Conservation (phyloP, 2,888 invertebrate species). For the Coenonympha glycerion region DNA sequence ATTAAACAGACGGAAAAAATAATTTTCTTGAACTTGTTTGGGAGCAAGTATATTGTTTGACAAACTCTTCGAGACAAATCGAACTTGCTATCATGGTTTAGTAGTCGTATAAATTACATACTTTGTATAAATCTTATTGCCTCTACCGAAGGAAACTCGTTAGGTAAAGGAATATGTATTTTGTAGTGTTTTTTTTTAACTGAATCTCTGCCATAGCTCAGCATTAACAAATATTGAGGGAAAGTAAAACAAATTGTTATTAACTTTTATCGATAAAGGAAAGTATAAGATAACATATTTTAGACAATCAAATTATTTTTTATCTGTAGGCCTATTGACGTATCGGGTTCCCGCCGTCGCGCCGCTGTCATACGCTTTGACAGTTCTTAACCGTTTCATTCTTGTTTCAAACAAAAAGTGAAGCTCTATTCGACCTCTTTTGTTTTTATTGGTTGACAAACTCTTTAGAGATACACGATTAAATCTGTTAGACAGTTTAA, state of each 20-base stretch:
- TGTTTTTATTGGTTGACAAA: slow-evolving; percentile 56
- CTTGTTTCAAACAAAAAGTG: slow-evolving; percentile 39
- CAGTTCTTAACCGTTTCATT: slow-evolving; percentile 50
- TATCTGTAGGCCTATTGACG: slow-evolving; percentile 56
- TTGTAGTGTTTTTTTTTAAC: no score
- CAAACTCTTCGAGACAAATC: no score
- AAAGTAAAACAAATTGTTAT: neutral
- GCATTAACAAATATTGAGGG: neutral
- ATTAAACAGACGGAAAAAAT: no score
- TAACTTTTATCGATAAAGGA: slow-evolving; percentile 24
- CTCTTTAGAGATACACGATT: slow-evolving; percentile 36
- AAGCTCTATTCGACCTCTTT: slow-evolving; percentile 45
- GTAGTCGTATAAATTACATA: no score
- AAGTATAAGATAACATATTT: no score
- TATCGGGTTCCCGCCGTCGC: slow-evolving; percentile 58
- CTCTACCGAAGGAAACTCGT: no score
- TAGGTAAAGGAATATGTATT: no score
- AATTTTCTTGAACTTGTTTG: no score
- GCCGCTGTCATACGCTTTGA: slow-evolving; percentile 60
- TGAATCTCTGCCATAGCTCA: no score
- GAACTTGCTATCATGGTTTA: no score
- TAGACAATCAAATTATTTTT: slow-evolving; percentile 31
- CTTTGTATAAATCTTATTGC: no score
- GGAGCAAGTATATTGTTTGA: no score
- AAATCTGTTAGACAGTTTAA: slow-evolving; percentile 37